Percentiles rank a stretch among this genome's conserved stretches.
Evolutionary conservation across 2,113 vertebrate species (phyloP).

Genomic region (Hydrochoerus hydrochaeris): DNA sequence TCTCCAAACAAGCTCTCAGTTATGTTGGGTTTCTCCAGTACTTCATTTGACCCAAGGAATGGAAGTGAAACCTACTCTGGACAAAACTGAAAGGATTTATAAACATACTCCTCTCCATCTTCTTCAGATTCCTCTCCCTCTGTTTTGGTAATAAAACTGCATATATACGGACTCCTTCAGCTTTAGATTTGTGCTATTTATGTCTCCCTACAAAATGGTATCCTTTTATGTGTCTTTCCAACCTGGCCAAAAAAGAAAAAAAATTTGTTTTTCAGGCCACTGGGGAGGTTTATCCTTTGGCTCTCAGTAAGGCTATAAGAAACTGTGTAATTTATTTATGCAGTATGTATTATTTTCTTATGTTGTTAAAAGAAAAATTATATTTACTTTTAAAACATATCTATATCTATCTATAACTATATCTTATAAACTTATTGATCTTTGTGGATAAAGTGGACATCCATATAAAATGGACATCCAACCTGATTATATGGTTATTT

Average conservation of each 20-base stretch:
- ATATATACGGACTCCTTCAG: not conserved
- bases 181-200: not conserved
- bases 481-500: constrained; percentile 11
- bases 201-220: not conserved
- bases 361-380: not conserved
- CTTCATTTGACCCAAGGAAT: not conserved
- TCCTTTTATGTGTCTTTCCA: not conserved
- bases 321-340: not conserved
- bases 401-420: not conserved
- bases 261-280: not conserved
- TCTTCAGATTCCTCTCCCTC: not conserved
- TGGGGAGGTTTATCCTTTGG: not conserved
- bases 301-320: not conserved
- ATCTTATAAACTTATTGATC: not conserved
- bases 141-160: not conserved
- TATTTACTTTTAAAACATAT: not conserved
- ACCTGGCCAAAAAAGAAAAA: not conserved
- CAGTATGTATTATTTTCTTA: not conserved
- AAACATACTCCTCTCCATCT: not conserved
- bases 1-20: not conserved
- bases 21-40: not conserved
- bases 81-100: not conserved
- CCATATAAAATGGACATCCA: not conserved
- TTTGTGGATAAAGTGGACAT: not conserved
- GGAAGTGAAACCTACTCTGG: not conserved